Evolutionary conservation across 1,140 invertebrate species (phyloP), one percentile per base, ranked within the genome.

Genomic region (Papilio helenus): DNA sequence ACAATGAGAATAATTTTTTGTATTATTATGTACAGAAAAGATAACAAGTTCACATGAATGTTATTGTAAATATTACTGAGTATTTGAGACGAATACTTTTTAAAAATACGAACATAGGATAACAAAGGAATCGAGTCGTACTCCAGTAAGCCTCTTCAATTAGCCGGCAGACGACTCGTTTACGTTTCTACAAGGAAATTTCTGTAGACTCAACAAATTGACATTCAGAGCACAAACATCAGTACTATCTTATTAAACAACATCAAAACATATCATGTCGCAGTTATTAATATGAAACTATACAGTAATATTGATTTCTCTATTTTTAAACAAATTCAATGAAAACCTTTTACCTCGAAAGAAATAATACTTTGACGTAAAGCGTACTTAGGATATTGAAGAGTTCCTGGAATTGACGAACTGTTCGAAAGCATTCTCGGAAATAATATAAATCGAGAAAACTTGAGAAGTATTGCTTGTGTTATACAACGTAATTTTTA

Each of bases 161-260:
- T 42, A 72, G 71, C 39, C 71, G 71, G 29, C 71, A 72, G 71
- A 44, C 71, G 68, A 44, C 71, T 72, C 71, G 39, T 3, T 72
- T 20, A 72, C n/a, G 68, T 72, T 72, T 34, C 39, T 72, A 34
- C 14, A 72, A 72, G 39, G 61, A 68, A 68, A 68, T 4, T 34
- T 34, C 61, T 26, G 26, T 12, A 29, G 61, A 68, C 58, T 29
- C 23, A 26, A 61, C 58, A 65, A 65, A 65, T 65, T 29, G 58
- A 65, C 58, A 65, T 65, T 65, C 58, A 65, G 20, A 65, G 23
- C 12, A 26, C 3, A 26, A 65, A 68, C 14, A 29, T 65, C 3
- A 26, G 29, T 34, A 8, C 14, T 23, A 61, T 26, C 23, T 61
- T 61, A 14, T 16, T 1, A 16, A 46, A 46, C 14, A 46, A 16